These are phyloP conservation scores for Reinhardtius hippoglossoides DNA, from an alignment of 2,113 vertebrate species.

Conservation along the genomic window DNA sequence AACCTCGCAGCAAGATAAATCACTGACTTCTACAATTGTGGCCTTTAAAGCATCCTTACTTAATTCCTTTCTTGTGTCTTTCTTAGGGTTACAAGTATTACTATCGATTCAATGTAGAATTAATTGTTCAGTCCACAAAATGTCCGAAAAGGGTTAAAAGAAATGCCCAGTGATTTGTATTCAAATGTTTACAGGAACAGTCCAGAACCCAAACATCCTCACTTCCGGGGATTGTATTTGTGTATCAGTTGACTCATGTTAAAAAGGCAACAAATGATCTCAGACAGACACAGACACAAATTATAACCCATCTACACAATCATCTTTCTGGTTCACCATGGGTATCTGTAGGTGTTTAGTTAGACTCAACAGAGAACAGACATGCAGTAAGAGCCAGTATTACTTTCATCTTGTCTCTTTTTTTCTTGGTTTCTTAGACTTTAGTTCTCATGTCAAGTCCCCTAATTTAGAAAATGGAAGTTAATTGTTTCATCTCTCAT, in stretches of 20 bases:
- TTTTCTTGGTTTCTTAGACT: conserved; percentile 7
- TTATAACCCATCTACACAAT: neutral
- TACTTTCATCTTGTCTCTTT: conserved; percentile 39
- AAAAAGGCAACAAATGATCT: neutral
- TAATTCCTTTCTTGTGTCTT: too few species aligned
- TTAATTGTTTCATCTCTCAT: conserved; percentile 76
- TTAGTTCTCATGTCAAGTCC: conserved; percentile 44
- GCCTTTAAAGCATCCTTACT: too few species aligned
- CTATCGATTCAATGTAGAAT: too few species aligned
- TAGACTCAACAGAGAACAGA: conserved; percentile 1
- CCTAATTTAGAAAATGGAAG: conserved; percentile 68
- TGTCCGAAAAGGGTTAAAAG: too few species aligned
- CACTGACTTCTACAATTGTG: too few species aligned
- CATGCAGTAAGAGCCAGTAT: conserved; percentile 1
- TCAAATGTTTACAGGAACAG: too few species aligned
- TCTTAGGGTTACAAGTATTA: too few species aligned
- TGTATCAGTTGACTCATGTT: neutral
- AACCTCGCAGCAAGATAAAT: too few species aligned
- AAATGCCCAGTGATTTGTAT: too few species aligned
- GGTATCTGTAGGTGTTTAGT: neutral
- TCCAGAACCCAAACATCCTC: too few species aligned
- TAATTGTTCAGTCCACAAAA: too few species aligned
- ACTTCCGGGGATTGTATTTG: neutral
- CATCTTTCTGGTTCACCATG: neutral
- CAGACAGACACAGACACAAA: neutral